These are phyloP conservation scores for Aelia acuminata DNA, from an alignment of 2,888 invertebrate genomes.

Conservation along the genomic window DNA sequence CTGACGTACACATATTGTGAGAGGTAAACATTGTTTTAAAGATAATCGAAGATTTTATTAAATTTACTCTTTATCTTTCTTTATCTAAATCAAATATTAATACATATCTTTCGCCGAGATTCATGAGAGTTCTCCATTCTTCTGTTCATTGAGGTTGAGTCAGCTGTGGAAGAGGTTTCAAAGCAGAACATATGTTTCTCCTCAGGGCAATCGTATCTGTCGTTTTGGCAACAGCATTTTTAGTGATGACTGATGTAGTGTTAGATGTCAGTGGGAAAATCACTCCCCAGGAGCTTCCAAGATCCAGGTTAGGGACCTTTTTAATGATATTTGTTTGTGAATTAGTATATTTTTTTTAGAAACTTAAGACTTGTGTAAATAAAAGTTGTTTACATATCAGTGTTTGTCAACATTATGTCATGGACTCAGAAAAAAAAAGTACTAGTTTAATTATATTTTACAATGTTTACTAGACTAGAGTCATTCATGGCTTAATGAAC, in stretches of 20 bases:
- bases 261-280: conserved; percentile 69
- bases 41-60: neutral
- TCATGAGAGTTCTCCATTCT: neutral
- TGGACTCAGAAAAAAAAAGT: too few species aligned
- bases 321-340: neutral
- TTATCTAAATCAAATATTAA: neutral
- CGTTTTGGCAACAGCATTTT: conserved; percentile 50
- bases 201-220: conserved; percentile 51
- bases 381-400: neutral
- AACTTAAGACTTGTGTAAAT: neutral
- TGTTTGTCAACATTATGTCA: conserved; percentile 22
- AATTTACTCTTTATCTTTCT: neutral
- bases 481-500: too few species aligned
- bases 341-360: neutral
- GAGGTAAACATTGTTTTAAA: neutral
- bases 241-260: conserved; percentile 68
- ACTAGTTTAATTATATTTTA: neutral
- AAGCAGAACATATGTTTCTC: conserved; percentile 53
- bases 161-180: neutral
- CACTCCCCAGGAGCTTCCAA: conserved; percentile 38
- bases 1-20: neutral
- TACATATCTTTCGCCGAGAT: neutral
- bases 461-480: too few species aligned
- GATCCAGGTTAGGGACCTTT: neutral
- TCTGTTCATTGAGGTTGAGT: neutral